Evolutionary conservation across 2,113 vertebrate genomes (phyloP).

Genomic region (Calyptommatus sinebrachiatus): DNA sequence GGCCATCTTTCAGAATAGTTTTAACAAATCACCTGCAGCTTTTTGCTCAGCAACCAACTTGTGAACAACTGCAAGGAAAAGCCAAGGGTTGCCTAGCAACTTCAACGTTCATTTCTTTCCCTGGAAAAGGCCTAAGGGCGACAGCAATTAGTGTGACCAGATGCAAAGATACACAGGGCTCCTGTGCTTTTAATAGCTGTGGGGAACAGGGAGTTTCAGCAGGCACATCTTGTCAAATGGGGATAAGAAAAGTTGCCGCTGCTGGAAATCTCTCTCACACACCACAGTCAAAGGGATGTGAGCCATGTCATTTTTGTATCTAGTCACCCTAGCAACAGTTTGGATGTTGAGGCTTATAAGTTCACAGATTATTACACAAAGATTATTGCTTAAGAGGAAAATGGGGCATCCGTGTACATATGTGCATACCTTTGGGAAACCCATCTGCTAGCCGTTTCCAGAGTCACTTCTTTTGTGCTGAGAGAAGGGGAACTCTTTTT

Average conservation of each 20-base stretch:
- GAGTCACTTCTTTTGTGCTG: neutral
- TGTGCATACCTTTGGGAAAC: neutral
- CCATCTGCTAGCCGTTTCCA: neutral
- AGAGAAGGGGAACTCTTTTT: neutral
- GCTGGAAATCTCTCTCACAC: neutral
- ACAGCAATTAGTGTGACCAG: conserved; percentile 32
- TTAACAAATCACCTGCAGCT: conserved; percentile 12
- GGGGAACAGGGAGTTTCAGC: conserved; percentile 13
- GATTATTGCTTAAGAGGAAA: neutral
- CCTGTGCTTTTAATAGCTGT: conserved; percentile 1
- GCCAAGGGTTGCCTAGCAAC: conserved; percentile 29
- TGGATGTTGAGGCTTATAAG: neutral
- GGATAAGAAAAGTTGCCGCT: neutral
- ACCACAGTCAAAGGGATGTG: neutral
- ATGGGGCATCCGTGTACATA: neutral
- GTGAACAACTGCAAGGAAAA: conserved; percentile 14
- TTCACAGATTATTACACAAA: neutral
- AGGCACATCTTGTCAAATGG: conserved; percentile 1
- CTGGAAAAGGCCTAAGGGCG: conserved; percentile 28
- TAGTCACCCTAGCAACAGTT: neutral
- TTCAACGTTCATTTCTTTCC: conserved; percentile 11
- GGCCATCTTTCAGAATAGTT: neutral
- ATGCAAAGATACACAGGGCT: conserved; percentile 15
- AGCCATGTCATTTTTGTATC: neutral
- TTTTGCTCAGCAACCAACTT: conserved; percentile 11